Evolutionary conservation across 2,888 invertebrate genomes (phyloP), one percentile per base, ranked within the genome.

Genomic region (Macrosiphum euphorbiae): DNA sequence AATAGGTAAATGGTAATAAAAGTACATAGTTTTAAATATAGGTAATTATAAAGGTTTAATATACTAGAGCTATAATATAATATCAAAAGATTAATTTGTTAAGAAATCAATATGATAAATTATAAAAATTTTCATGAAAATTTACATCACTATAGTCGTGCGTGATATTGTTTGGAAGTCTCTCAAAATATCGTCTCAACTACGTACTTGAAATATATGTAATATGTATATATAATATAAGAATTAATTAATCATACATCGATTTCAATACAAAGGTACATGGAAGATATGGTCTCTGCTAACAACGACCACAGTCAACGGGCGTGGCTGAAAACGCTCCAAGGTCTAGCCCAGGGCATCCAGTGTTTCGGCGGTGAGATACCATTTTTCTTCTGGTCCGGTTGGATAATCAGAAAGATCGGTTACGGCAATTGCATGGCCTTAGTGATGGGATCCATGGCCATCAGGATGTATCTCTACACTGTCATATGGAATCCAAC

Each of bases 391-490:
- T 98, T 98, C 95, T 96, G 98, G 7, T 98, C 98, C 47, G 93
- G 90, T 90, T 96, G 96, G 96, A 97, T 98, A 88, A 96, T 98
- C 5, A 97, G 97, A 95, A 97, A 97, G 95, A 96, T 99, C 7
- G 98, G 98, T 20, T 98, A 98, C 95, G 96, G 97, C 0, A 97
- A 98, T 95, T 97, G 98, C 95, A 98, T 99, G 97, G 97, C 97
- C 92, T 95, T 99, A 92, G 98, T 98, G 1, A 96, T 98, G 67
- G 96, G 98, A 90, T 97, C 97, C 0, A 98, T 98, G 95, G 98
- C 98, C 0, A 95, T 98, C 0, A 97, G 99, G 89, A 98, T 98
- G 95, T 96, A 98, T 94, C 96, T 98, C n/a, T 99, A 99, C 96
- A 98, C 98, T 3, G 96, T 97, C 91, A 96, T 99, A 91, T 96